Evolutionary conservation across 2,888 invertebrate genomes (phyloP).

Genomic region (Dasysyrphus albostriatus): DNA sequence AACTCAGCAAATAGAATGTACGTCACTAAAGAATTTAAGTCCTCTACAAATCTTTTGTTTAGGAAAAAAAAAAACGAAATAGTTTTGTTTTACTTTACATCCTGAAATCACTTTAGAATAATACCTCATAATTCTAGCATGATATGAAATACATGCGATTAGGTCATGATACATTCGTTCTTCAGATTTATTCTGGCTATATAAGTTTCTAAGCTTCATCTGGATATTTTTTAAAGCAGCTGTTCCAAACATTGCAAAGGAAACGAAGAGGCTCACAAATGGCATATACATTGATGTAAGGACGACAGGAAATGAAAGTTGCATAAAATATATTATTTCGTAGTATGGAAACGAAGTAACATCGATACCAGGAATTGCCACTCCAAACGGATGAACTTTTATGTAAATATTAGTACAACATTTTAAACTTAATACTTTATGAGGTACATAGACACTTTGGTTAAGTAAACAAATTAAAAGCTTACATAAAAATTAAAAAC

Average conservation of each 20-base stretch:
- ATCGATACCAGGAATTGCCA: constrained; percentile 80
- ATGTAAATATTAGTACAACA: background rate
- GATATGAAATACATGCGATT: constrained; percentile 78
- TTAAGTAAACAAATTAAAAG: too few species aligned
- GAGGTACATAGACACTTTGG: too few species aligned
- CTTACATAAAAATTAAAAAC: too few species aligned
- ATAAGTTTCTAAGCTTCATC: constrained; percentile 77
- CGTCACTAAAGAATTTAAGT: constrained; percentile 80
- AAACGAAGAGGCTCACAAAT: constrained; percentile 80
- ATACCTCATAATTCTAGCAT: constrained; percentile 77
- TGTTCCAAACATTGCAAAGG: constrained; percentile 80
- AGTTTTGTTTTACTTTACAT: background rate
- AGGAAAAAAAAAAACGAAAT: constrained; percentile 1
- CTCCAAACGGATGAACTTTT: constrained; percentile 80
- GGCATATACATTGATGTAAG: constrained; percentile 81
- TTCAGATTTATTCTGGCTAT: constrained; percentile 67
- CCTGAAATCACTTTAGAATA: background rate
- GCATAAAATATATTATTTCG: constrained; percentile 80
- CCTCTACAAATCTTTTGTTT: constrained; percentile 78
- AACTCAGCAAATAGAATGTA: constrained; percentile 80
- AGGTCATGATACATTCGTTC: constrained; percentile 76
- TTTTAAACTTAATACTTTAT: too few species aligned
- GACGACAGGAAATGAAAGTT: constrained; percentile 78
- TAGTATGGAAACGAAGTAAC: constrained; percentile 79
- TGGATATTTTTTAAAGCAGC: constrained; percentile 79